Percentiles rank a stretch among this genome's conserved stretches.
Conservation (phyloP, 2,113 vertebrate genomes). For the Polyodon spathula region DNA sequence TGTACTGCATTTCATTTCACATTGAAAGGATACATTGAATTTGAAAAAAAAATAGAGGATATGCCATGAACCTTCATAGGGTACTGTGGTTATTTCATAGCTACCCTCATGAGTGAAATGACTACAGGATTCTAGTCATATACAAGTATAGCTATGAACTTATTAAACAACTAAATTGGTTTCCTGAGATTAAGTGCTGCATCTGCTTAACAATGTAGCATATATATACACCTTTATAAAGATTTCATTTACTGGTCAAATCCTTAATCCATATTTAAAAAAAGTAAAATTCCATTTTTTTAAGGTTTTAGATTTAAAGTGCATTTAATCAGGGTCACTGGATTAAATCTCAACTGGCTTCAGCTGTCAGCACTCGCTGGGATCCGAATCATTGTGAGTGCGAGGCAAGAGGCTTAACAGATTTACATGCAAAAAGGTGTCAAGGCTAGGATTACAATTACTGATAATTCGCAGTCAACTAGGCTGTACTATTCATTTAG, state of each 20-base stretch:
- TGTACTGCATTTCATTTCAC: too few relatives aligned
- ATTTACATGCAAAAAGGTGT: constrained; percentile 36
- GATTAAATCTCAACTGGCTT: constrained; percentile 24
- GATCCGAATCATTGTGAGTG: constrained; percentile 9
- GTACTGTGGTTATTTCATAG: too few relatives aligned
- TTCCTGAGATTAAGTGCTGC: too few relatives aligned
- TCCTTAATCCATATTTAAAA: background rate
- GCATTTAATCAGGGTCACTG: background rate
- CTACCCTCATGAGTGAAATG: too few relatives aligned
- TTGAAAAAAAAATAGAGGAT: too few relatives aligned
- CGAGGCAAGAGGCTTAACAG: constrained; percentile 25
- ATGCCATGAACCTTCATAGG: too few relatives aligned
- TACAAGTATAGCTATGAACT: too few relatives aligned
- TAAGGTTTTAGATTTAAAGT: background rate
- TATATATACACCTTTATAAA: background rate
- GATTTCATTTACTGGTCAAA: background rate
- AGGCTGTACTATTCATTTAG: constrained; percentile 17
- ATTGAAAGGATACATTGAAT: too few relatives aligned
- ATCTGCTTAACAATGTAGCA: too few relatives aligned
- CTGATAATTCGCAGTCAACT: constrained; percentile 27
- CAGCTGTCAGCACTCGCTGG: constrained; percentile 24
- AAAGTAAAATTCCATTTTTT: too few relatives aligned
- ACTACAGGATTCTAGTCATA: too few relatives aligned
- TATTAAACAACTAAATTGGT: too few relatives aligned
- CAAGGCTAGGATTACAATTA: constrained; percentile 35